phyloP scores from a whole-genome alignment of 2,797 vertebrate genomes.

The Graptemys geographica region DNA sequence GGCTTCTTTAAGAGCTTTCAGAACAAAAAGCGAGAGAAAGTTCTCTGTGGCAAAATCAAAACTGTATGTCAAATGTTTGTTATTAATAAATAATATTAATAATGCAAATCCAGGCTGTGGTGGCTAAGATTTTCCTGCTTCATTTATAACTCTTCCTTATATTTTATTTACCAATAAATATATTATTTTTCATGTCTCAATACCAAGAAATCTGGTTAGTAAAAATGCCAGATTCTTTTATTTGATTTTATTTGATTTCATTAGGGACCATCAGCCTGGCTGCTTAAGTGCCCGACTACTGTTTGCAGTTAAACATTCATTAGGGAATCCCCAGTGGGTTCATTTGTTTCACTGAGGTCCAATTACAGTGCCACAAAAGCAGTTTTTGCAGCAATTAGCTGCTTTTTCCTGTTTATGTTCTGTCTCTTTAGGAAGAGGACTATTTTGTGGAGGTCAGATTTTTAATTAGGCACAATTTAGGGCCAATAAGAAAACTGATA shows the following conservation, averaged over 20 bases:
- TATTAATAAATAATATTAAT: not conserved
- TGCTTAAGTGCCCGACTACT: constrained; percentile 90
- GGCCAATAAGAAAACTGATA: constrained; percentile 94
- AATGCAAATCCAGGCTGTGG: constrained; percentile 24
- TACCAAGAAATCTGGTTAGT: constrained; percentile 91
- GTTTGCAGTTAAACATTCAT: constrained; percentile 97
- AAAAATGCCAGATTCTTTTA: constrained; percentile 92
- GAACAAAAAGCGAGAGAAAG: not conserved
- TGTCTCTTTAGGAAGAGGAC: constrained; percentile 91
- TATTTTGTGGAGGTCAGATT: constrained; percentile 89
- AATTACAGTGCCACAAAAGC: constrained; percentile 93
- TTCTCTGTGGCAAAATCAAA: not conserved
- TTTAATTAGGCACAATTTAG: constrained; percentile 96
- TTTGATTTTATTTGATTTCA: constrained; percentile 96
- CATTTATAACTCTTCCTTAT: constrained; percentile 83
- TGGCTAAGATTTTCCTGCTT: constrained; percentile 66
- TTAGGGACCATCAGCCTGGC: constrained; percentile 85
- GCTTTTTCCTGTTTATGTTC: constrained; percentile 98
- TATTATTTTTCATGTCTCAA: constrained; percentile 83
- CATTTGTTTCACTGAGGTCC: constrained; percentile 94
- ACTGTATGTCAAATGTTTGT: not conserved
- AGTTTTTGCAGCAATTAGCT: constrained; percentile 93
- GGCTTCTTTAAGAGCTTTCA: not conserved
- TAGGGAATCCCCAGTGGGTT: constrained; percentile 94
- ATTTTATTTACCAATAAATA: constrained; percentile 82